Percentiles rank a stretch among this genome's conserved stretches.
Conservation (phyloP, 2,888 invertebrate species). For the Rhogogaster chlorosoma region DNA sequence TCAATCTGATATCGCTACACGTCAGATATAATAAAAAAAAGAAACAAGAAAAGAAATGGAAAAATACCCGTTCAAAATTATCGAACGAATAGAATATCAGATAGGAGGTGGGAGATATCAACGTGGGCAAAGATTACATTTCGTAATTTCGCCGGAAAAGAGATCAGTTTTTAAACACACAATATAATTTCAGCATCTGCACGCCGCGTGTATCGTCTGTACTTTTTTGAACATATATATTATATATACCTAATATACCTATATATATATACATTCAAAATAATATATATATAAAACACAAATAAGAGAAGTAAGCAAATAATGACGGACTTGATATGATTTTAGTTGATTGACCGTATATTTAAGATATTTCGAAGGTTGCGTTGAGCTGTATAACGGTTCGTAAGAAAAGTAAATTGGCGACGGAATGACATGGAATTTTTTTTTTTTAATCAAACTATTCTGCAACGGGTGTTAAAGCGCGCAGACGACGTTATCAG, state of each 20-base stretch:
- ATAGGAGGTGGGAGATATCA: background rate
- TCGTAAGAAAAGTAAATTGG: background rate
- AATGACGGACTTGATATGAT: background rate
- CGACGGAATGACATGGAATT: background rate
- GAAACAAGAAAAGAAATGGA: background rate
- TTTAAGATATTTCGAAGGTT: background rate
- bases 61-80: background rate
- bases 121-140: background rate
- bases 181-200: background rate
- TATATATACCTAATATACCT: no score
- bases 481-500: constrained; percentile 17
- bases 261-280: no score
- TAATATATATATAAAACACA: no score
- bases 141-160: background rate
- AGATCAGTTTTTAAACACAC: background rate
- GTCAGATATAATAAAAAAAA: background rate
- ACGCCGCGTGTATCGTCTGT: background rate
- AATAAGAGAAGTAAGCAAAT: background rate
- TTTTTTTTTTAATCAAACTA: constrained; percentile 6
- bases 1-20: background rate
- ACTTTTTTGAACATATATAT: background rate
- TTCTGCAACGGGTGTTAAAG: constrained; percentile 20
- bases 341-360: background rate
- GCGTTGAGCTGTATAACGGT: background rate
- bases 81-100: background rate